These are phyloP conservation scores for Ageneiosus marmoratus DNA, from an alignment of 2,113 vertebrate genomes.

Conservation along the genomic window DNA sequence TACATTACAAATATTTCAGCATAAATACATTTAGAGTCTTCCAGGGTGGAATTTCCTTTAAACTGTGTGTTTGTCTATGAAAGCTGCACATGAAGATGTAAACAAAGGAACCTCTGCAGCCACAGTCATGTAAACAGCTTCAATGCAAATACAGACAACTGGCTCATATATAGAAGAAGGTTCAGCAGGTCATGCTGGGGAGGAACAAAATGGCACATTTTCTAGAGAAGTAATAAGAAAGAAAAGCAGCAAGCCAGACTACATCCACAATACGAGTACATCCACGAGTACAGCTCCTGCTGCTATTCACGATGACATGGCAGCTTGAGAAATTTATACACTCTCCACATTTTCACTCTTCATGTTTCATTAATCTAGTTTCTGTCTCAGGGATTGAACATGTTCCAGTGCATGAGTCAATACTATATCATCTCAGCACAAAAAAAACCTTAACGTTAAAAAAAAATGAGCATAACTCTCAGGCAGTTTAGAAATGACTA, in stretches of 20 bases:
- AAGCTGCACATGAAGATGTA: neutral
- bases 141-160: constrained; percentile 56
- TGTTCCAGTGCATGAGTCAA: neutral
- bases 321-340: constrained; percentile 27
- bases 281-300: too few species aligned
- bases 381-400: constrained; percentile 11
- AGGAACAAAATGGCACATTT: constrained; percentile 56
- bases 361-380: constrained; percentile 8
- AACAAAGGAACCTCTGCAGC: neutral
- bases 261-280: constrained; percentile 13
- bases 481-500: neutral
- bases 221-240: constrained; percentile 36
- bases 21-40: neutral
- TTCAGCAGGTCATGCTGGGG: constrained; percentile 66
- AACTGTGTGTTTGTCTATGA: neutral
- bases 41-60: neutral
- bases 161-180: constrained; percentile 71
- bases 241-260: constrained; percentile 6
- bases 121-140: constrained; percentile 31
- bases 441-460: neutral
- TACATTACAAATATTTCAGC: neutral
- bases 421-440: neutral
- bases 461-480: neutral
- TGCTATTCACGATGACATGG: neutral
- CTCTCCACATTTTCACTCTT: neutral